Base-by-base conservation (phyloP, 2,888 invertebrate species). In the Rhagium mordax region DNA sequence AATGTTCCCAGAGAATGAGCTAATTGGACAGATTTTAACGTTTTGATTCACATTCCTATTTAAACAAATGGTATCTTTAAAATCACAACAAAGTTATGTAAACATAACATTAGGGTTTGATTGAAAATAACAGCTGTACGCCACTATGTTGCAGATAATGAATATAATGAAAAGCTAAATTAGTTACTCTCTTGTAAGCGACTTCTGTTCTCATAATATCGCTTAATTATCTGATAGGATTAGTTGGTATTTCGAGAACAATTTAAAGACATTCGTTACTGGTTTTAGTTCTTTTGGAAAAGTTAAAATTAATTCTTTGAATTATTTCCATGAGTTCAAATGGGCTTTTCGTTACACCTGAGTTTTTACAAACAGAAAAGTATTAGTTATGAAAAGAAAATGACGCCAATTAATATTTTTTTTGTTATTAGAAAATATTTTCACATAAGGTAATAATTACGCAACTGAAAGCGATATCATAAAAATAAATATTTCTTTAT, bases 81-180 rank as follows among this genome's bases (percentile, higher is more conserved):
- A 59, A 29, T 59, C 59, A 59, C 29, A 59, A 7, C 2, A n/a
- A 29, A 33, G 15, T 16, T 18, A 18, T 59, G 18, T 59, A 59
- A 59, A 59, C 59, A 59, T 59, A 8, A 59, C 59, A 33, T 33
- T 33, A 59, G 6, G 33, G 16, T 33, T 18, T 59, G 59, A 59
- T 29, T 33, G 33, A 33, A 4, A 59, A 59, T 59, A 59, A 33
- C 59, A 59, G 59, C 59, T 59, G 33, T 59, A 59, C 5, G 7
- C 1, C 18, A 59, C 59, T 33, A 29, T 59, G 55, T 24, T 55
- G 59, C 59, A 59, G 0, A 59, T 59, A 33, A 59, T 29, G 18
- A 16, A 59, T 59, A 18, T 33, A 59, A 29, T 59, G 59, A 59
- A 59, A 59, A 33, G 59, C 33, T 33, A 59, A 59, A 59, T 59